These are phyloP conservation scores for Apodemus agrarius DNA, from an alignment of 2,797 vertebrate species.

Conservation along the genomic window DNA sequence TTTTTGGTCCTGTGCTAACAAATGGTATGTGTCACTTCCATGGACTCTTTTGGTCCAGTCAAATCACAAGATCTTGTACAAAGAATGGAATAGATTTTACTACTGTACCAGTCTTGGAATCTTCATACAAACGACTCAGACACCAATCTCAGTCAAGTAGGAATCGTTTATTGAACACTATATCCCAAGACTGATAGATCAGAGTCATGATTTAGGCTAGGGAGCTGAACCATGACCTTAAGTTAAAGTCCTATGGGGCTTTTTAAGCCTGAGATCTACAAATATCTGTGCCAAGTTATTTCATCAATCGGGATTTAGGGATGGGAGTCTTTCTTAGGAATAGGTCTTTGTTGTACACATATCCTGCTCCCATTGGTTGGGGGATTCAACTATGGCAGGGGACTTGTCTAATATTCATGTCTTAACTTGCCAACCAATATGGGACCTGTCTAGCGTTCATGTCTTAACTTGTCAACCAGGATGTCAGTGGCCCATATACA, in stretches of 20 bases:
- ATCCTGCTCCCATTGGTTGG: neutral
- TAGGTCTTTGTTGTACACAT: neutral
- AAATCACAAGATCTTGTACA: slow-evolving; percentile 15
- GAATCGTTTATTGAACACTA: neutral
- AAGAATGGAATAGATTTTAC: neutral
- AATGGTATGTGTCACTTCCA: neutral
- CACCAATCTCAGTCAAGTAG: neutral
- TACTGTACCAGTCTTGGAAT: neutral
- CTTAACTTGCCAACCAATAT: too few species aligned
- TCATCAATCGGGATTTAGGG: neutral
- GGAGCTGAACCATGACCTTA: neutral
- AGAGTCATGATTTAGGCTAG: neutral
- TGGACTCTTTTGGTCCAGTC: neutral
- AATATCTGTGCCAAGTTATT: neutral
- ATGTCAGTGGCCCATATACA: neutral
- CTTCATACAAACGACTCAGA: neutral
- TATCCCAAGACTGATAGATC: neutral
- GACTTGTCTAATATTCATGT: neutral
- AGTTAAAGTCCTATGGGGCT: neutral
- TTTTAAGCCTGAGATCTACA: neutral
- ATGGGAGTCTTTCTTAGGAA: neutral
- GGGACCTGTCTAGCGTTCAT: neutral
- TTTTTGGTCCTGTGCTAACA: neutral
- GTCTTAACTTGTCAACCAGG: neutral
- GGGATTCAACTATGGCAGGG: neutral